Percentiles rank a stretch among this genome's conserved stretches.
Evolutionary conservation across 2,797 vertebrate genomes (phyloP).

Genomic region (Mus minutoides): DNA sequence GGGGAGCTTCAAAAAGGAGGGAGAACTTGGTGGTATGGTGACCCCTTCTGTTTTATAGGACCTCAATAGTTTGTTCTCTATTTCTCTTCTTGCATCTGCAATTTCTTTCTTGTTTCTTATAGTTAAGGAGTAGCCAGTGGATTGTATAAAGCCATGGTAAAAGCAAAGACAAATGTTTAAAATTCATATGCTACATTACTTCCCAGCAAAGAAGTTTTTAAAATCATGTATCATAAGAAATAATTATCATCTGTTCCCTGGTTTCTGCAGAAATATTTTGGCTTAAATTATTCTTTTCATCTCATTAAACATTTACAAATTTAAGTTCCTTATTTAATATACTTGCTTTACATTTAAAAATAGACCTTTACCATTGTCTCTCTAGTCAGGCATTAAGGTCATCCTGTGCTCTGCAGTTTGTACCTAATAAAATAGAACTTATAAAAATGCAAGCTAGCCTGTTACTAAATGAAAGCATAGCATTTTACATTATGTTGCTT

Average conservation of each 20-base stretch:
- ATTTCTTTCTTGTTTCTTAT: not conserved
- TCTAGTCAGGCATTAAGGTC: not conserved
- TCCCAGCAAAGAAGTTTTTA: not conserved
- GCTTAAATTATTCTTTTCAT: not conserved
- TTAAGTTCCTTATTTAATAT: not conserved
- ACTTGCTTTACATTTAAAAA: not conserved
- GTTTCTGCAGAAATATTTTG: not conserved
- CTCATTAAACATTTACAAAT: not conserved
- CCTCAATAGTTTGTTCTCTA: not conserved
- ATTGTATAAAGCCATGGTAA: not conserved
- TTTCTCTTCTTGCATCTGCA: not conserved
- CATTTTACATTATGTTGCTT: not conserved
- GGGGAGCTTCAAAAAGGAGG: not conserved
- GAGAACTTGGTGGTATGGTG: not conserved
- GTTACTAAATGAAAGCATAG: not conserved
- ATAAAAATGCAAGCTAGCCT: not conserved
- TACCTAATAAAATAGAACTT: not conserved
- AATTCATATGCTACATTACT: not conserved
- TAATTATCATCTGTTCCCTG: not conserved
- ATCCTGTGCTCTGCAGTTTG: not conserved
- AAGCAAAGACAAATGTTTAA: conserved; percentile 28
- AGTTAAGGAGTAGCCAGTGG: not conserved
- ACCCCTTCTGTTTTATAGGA: not conserved
- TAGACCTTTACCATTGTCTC: not conserved
- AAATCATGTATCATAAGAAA: not conserved